These are phyloP conservation scores for Sorex maritimensis DNA, from an alignment of 2,797 vertebrate genomes.

Conservation along the genomic window DNA sequence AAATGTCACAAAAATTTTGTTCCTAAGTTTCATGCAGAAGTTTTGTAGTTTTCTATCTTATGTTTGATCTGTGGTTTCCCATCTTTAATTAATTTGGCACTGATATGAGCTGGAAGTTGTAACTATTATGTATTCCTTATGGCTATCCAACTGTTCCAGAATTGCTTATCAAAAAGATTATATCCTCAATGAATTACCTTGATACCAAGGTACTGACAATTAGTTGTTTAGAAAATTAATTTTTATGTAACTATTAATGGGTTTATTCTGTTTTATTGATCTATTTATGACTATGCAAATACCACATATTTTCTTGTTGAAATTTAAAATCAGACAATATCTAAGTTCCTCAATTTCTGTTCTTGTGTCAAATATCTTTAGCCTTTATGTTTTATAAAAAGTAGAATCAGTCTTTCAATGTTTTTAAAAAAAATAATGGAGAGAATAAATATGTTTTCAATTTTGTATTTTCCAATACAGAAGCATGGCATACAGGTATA, in stretches of 20 bases:
- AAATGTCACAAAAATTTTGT: neutral
- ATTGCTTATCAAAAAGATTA: neutral
- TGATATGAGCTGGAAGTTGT: neutral
- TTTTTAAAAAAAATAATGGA: too few species aligned
- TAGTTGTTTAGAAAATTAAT: neutral
- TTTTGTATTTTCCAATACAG: neutral
- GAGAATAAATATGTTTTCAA: too few species aligned
- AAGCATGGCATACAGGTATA: neutral
- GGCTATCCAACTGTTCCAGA: neutral
- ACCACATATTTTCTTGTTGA: neutral
- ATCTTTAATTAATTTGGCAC: neutral
- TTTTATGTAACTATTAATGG: neutral
- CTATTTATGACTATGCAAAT: neutral
- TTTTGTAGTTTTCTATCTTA: constrained; percentile 4
- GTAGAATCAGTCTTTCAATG: neutral
- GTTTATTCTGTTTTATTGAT: neutral
- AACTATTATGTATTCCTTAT: neutral
- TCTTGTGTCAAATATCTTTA: constrained; percentile 19
- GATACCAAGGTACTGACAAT: neutral
- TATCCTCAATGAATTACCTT: neutral
- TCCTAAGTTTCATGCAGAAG: neutral
- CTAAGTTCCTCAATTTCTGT: neutral
- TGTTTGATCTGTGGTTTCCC: neutral
- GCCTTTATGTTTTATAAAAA: neutral
- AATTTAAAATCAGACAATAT: neutral